Conservation (phyloP, 2,113 vertebrate species). For the Nerophis ophidion region DNA sequence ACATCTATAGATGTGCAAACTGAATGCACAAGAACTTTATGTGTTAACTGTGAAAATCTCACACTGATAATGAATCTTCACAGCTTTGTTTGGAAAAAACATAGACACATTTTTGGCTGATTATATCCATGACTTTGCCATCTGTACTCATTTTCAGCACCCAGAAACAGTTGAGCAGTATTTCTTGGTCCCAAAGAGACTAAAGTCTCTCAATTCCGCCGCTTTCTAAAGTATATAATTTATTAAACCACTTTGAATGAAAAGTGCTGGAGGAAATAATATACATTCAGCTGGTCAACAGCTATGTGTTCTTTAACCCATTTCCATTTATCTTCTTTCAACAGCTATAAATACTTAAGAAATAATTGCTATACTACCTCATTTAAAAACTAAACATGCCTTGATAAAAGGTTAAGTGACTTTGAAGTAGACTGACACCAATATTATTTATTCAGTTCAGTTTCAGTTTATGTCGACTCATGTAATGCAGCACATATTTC, state of each 20-base stretch:
- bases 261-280: conserved; percentile 11
- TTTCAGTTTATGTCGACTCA: too few species aligned
- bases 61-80: conserved; percentile 63
- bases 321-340: conserved; percentile 12
- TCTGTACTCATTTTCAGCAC: conserved; percentile 58
- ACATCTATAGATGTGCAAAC: conserved; percentile 31
- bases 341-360: not conserved
- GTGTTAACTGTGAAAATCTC: conserved; percentile 64
- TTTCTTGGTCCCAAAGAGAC: conserved; percentile 36
- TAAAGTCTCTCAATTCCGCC: conserved; percentile 34
- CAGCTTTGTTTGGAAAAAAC: conserved; percentile 61
- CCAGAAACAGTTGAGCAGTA: conserved; percentile 43
- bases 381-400: not conserved
- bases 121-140: conserved; percentile 50
- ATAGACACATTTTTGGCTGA: conserved; percentile 51
- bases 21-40: conserved; percentile 32
- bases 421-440: too few species aligned
- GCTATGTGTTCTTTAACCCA: conserved; percentile 44
- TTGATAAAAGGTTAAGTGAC: not conserved
- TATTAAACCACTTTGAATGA: conserved; percentile 23
- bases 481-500: too few species aligned
- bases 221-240: conserved; percentile 25
- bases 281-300: conserved; percentile 50
- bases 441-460: too few species aligned
- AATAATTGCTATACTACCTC: not conserved